Evolutionary conservation across 2,888 invertebrate genomes (phyloP), one percentile per base, ranked within the genome.

Genomic region (Heliconius ismenius): DNA sequence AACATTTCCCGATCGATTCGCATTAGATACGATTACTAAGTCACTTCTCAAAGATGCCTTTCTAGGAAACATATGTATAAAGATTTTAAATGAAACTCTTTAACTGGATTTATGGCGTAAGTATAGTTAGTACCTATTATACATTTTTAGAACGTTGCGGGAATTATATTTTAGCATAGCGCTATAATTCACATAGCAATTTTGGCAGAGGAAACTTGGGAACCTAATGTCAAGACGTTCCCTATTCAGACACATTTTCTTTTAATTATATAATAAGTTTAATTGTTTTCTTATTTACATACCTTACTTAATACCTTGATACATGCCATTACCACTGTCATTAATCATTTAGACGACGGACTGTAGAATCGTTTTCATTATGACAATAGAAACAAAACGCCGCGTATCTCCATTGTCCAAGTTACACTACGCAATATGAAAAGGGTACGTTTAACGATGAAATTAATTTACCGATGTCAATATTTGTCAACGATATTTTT

Each of bases 1-100:
- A 36, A 63, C 72, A 72, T 72, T 72, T 58, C 11, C 63, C 64
- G 54, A 76, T 76, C 76, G 76, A 72, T 76, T 39, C 54, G 36
- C 73, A 63, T 63, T 73, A 73, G 73, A 43, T 58, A n/a, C 58
- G 58, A n/a, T 58, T 43, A 4, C 63, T 62, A 63, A 63, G 60
- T 62, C 62, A 73, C 63, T 73, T 63, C 62, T 73, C 60, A 24
- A 39, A 73, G 62, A 63, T n/a, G 62, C 21, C 49, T 49, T 21
- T 3, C 18, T 49, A 49, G 49, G 2, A 49, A 49, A 49, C 49
- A 7, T 49, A 7, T 49, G 7, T 7, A 32, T 32, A 32, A 32
- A 49, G 49, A 49, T 49, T 49, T 49, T 49, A 21, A 49, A 49
- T 21, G 49, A 21, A 21, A 9, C 7, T 49, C 15, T 43, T 43